These are phyloP conservation scores for Drosophila bocqueti DNA, from an alignment of 1,140 invertebrate genomes.

Conservation along the genomic window DNA sequence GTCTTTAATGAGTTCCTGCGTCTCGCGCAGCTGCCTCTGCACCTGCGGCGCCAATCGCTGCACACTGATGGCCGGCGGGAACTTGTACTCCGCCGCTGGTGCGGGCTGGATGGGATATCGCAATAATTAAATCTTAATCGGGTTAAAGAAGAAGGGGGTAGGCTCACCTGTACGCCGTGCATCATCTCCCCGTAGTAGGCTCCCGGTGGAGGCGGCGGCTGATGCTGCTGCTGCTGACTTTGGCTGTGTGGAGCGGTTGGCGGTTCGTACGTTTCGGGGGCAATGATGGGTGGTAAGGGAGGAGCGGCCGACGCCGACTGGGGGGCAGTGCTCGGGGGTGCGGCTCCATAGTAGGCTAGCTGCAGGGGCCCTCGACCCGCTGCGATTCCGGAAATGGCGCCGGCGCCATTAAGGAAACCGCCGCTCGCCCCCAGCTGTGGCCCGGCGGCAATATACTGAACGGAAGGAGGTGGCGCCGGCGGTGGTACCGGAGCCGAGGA, in stretches of 20 bases:
- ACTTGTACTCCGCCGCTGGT: slow-evolving; percentile 80
- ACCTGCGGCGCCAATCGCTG: slow-evolving; percentile 84
- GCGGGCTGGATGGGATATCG: slow-evolving; percentile 34
- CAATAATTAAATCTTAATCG: background rate
- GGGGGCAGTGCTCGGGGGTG: slow-evolving; percentile 61
- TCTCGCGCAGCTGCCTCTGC: slow-evolving; percentile 84
- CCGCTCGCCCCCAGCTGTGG: slow-evolving; percentile 47
- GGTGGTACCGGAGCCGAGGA: slow-evolving; percentile 17
- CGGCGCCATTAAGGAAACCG: slow-evolving; percentile 75
- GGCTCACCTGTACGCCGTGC: slow-evolving; percentile 75
- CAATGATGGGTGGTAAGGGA: slow-evolving; percentile 23
- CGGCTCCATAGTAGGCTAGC: slow-evolving; percentile 73
- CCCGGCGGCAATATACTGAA: slow-evolving; percentile 68
- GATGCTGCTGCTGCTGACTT: slow-evolving; percentile 65
- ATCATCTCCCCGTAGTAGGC: slow-evolving; percentile 81
- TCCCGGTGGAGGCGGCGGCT: slow-evolving; percentile 61
- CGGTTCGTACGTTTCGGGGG: slow-evolving; percentile 71
- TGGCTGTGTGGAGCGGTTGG: slow-evolving; percentile 81
- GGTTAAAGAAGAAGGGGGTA: background rate
- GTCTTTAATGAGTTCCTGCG: slow-evolving; percentile 85
- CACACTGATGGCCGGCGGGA: slow-evolving; percentile 84
- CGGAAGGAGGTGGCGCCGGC: slow-evolving; percentile 43
- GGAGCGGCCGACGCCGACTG: slow-evolving; percentile 45
- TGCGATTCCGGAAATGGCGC: slow-evolving; percentile 48
- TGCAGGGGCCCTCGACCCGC: slow-evolving; percentile 62